These are phyloP conservation scores for Orthosia gothica DNA, from an alignment of 2,888 invertebrate species.

Conservation along the genomic window DNA sequence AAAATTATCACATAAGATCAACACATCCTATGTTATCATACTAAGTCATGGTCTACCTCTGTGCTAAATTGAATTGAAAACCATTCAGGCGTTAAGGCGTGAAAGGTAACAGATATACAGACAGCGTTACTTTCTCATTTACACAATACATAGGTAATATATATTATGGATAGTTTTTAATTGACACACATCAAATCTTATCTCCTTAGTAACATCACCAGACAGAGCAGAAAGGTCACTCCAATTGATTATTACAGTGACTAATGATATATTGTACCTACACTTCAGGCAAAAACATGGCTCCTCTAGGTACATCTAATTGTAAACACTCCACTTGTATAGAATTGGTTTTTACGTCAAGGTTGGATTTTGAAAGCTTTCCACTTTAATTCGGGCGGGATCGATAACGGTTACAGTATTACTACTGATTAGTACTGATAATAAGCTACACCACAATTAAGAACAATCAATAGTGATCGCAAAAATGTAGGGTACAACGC, in stretches of 20 bases:
- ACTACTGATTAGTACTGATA: neutral
- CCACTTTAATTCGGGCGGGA: neutral
- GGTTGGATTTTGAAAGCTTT: slow-evolving; percentile 18
- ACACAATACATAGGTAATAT: no score
- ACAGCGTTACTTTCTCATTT: no score
- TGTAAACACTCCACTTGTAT: slow-evolving; percentile 12
- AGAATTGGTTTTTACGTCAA: slow-evolving; percentile 14
- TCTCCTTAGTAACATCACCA: slow-evolving; percentile 16
- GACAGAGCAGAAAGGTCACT: slow-evolving; percentile 24
- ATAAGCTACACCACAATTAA: neutral
- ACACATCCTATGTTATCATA: neutral
- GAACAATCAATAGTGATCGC: neutral
- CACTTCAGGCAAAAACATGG: slow-evolving; percentile 16
- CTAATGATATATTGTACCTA: neutral
- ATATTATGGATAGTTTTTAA: no score
- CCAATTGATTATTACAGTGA: slow-evolving; percentile 30
- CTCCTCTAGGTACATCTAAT: neutral
- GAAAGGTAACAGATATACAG: no score
- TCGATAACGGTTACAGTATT: slow-evolving; percentile 12
- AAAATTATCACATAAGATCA: neutral
- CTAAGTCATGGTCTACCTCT: no score
- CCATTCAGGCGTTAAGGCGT: no score
- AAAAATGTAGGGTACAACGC: neutral
- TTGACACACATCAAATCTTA: slow-evolving; percentile 18
- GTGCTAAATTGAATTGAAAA: no score